Evolutionary conservation across 2,797 vertebrate genomes (phyloP).

Genomic region (Emydoidea blandingii): DNA sequence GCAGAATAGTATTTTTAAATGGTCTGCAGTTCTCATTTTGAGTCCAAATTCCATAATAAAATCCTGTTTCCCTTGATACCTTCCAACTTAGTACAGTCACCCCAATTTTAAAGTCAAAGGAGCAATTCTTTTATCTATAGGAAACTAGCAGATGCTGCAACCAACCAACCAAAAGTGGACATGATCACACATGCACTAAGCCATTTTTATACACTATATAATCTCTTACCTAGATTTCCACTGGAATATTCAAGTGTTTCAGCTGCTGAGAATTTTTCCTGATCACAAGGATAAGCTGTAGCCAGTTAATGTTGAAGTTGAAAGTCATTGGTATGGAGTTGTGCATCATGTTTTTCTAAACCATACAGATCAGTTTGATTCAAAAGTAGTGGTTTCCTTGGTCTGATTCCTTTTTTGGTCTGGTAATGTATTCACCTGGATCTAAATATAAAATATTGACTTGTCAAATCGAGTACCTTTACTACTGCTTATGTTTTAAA

Average conservation of each 20-base stretch:
- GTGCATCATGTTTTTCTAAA: neutral
- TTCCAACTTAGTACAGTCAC: neutral
- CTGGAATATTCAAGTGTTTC: constrained; percentile 27
- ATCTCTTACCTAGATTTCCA: neutral
- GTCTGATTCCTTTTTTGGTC: neutral
- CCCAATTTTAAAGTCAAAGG: neutral
- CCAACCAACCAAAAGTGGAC: neutral
- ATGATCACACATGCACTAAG: neutral
- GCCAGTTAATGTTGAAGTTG: constrained; percentile 23
- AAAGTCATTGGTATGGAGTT: neutral
- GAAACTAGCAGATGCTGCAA: constrained; percentile 1
- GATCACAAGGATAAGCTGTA: neutral
- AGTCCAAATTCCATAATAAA: neutral
- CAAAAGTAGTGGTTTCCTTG: neutral
- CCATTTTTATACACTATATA: neutral
- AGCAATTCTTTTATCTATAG: neutral
- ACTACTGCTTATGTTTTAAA: neutral
- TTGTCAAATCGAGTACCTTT: neutral
- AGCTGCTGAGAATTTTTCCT: neutral
- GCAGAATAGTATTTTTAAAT: neutral
- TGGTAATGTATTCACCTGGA: neutral
- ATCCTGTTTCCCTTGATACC: neutral
- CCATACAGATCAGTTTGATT: constrained; percentile 17
- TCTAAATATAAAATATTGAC: accelerated
- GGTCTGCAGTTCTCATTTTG: neutral